Base-by-base conservation (phyloP, 2,797 vertebrate species). In the Serranus cabrilla region DNA sequence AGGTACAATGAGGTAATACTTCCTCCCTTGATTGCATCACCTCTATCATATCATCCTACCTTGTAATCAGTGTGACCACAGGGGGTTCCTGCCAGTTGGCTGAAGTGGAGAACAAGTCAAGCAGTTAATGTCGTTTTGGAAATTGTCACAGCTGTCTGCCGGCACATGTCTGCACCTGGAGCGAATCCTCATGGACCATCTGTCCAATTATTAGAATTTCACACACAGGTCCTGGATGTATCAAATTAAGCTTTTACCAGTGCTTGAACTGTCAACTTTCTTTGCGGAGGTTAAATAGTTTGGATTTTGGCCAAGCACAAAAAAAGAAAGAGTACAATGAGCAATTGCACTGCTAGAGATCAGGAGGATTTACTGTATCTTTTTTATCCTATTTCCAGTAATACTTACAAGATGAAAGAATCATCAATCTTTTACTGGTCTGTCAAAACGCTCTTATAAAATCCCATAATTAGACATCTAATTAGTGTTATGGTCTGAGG, bases 21-120 rank as follows among this genome's bases (percentile, higher is more conserved):
- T 61, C 52, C 21, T 60, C 17, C 39, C 27, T 21, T 54, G 56
- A 47, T 67, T 62, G 50, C 71, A 70, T 79, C 50, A 56, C 27
- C 46, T 51, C 61, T 43, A 37, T 78, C 58, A 58, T 70, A 51
- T 74, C 71, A 49, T 64, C 43, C 59, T 23, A 80, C 74, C 17
- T 71, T 83, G 71, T 76, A 76, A 85, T 81, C 56, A 82, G n/a
- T 62, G 60, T 54, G 64, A 74, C 61, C 39, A 60, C 59, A 62
- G 55, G 69, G 2, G 21, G 13, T 37, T 20, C 7, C 21, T 45
- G 50, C 43, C 71, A 73, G 56, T 12, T 77, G 66, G 23, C 49
- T 23, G 12, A 74, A 21, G 14, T 37, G 14, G 27, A 47, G 31
- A 64, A 59, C 59, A 76, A 40, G 47, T 72, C 12, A 73, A 58